Conservation (phyloP, 2,797 vertebrate genomes). For the Leptatherina wallacei region DNA sequence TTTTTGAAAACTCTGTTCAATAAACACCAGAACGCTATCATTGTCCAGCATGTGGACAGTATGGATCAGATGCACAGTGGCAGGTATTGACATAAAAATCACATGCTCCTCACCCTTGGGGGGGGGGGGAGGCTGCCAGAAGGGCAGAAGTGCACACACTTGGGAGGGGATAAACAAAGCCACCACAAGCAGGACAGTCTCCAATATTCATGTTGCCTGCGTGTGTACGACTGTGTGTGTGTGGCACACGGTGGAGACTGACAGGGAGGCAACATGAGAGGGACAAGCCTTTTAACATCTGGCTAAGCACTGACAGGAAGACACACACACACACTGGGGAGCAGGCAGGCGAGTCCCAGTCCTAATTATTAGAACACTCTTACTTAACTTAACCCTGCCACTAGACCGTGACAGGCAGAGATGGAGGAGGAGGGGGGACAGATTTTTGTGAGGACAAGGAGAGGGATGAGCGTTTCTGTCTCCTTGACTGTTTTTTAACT, state of each 20-base stretch:
- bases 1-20: neutral
- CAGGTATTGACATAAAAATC: constrained; percentile 39
- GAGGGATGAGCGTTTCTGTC: constrained; percentile 72
- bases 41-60: neutral
- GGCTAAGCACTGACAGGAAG: constrained; percentile 88
- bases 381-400: constrained; percentile 89
- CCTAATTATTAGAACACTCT: constrained; percentile 94
- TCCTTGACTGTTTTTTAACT: constrained; percentile 72
- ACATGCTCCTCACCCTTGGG: constrained; percentile 42
- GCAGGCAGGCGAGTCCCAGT: constrained; percentile 69
- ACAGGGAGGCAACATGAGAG: constrained; percentile 82
- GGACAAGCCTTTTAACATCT: constrained; percentile 94
- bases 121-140: constrained; percentile 44
- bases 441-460: constrained; percentile 69
- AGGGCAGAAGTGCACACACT: constrained; percentile 58
- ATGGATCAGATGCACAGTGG: constrained; percentile 22
- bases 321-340: constrained; percentile 43
- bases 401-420: constrained; percentile 83
- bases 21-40: neutral
- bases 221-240: constrained; percentile 50
- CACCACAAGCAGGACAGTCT: constrained; percentile 56
- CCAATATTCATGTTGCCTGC: constrained; percentile 15
- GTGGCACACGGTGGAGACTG: constrained; percentile 66
- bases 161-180: constrained; percentile 68
- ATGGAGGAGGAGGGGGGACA: constrained; percentile 60